Conservation (phyloP, 1,140 invertebrate genomes). For the Sycophila sp. region DNA sequence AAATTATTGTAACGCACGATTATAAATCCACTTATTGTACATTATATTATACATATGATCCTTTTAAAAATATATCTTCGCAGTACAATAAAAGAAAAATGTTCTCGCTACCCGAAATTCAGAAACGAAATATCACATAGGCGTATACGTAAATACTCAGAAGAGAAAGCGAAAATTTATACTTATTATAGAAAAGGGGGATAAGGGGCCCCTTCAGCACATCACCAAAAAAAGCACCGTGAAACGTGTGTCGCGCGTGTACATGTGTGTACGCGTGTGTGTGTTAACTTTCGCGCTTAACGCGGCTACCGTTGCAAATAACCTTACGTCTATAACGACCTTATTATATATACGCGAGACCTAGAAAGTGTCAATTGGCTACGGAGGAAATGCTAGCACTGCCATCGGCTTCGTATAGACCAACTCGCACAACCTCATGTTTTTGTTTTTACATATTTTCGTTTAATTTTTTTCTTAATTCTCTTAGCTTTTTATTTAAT, state of each 20-base stretch:
- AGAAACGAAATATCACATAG: not conserved
- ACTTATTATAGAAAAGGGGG: not conserved
- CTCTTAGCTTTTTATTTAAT: not conserved
- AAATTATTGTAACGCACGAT: too few relatives aligned
- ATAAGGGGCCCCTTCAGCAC: not conserved
- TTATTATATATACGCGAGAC: not conserved
- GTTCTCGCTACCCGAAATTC: too few relatives aligned
- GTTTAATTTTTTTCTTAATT: not conserved
- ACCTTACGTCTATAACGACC: not conserved
- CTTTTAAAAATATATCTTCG: too few relatives aligned
- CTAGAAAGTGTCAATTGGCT: constrained; percentile 1
- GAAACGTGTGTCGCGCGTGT: not conserved
- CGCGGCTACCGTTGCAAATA: not conserved
- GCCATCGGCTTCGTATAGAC: constrained; percentile 12
- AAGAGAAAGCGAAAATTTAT: not conserved
- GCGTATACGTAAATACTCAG: not conserved
- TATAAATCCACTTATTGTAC: too few relatives aligned
- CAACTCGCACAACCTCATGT: constrained; percentile 1
- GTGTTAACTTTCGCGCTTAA: not conserved
- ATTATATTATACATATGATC: too few relatives aligned
- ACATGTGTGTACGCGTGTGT: not conserved
- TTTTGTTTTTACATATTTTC: not conserved
- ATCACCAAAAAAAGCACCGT: constrained; percentile 33
- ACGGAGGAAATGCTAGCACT: not conserved
- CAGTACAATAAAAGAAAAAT: too few relatives aligned